Evolutionary conservation across 2,888 invertebrate species (phyloP), one percentile per base, ranked within the genome.

Genomic region (Itoplectis maculator): DNA sequence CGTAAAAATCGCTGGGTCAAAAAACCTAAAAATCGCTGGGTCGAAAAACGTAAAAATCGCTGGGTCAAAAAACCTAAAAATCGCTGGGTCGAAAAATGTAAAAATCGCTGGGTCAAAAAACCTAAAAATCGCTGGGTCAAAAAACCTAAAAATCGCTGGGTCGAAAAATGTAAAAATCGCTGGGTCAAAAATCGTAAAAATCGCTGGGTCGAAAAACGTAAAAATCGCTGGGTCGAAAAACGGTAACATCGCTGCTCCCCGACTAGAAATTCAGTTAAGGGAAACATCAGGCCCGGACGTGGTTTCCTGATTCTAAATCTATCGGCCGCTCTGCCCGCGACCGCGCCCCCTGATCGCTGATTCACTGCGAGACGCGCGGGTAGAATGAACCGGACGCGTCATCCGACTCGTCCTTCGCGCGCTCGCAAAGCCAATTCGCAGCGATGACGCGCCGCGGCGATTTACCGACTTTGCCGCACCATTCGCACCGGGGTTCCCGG

Each of bases 331-430:
- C n/a, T n/a, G n/a, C n/a, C n/a, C n/a, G n/a, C n/a, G n/a, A n/a
- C n/a, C n/a, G n/a, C 59, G 59, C 18, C 18, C 45, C 72, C 69
- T 29, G 23, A 45, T 72, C 68, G n/a, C n/a, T 72, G 72, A 72
- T 72, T 72, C 72, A 72, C 29, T 54, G 8, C 20, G 42, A 13
- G n/a, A 61, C 7, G 9, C 6, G 23, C 2, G 11, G 18, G 5
- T 40, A 47, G 42, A 6, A 15, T 11, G 29, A n/a, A 23, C 13
- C 9, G 29, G n/a, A 59, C 59, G 45, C 56, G 72, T 72, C 72
- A 72, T 72, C 54, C 13, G 0, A n/a, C 13, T 23, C 45, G 45
- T 35, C 56, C 59, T 72, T 47, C 20, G 56, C 42, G n/a, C 9
- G 23, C 15, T 59, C 15, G 35, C 0, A 29, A 56, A 29, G 69